Percentiles rank a stretch among this genome's conserved stretches.
Conservation (phyloP, 2,888 invertebrate genomes). For the Zhuqinia jingwanae region DNA sequence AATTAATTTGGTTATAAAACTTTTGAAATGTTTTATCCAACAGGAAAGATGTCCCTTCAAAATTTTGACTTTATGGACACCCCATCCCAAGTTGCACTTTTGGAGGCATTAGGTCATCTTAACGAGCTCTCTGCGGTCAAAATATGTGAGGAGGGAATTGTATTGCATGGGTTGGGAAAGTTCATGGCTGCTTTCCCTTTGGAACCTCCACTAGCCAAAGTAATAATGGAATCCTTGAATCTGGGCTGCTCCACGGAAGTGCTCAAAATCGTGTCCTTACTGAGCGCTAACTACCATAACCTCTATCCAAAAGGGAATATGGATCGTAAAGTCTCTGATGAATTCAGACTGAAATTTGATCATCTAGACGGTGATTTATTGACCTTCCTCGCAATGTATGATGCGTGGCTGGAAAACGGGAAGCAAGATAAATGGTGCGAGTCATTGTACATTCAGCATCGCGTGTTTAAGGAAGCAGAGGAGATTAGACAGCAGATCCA, state of each 20-base stretch:
- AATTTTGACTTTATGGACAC: slow-evolving; percentile 99
- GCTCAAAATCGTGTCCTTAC: slow-evolving; percentile 98
- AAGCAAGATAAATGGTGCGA: slow-evolving; percentile 99
- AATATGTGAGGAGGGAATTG: slow-evolving; percentile 72
- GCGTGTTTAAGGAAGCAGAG: slow-evolving; percentile 97
- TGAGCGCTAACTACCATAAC: slow-evolving; percentile 86
- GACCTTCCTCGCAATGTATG: slow-evolving; percentile 98
- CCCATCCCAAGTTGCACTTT: slow-evolving; percentile 97
- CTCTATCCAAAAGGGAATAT: too few relatives aligned
- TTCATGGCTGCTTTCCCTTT: slow-evolving; percentile 99
- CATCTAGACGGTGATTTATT: slow-evolving; percentile 96
- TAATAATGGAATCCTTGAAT: slow-evolving; percentile 99
- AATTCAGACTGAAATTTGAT: too few relatives aligned
- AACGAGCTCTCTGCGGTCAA: slow-evolving; percentile 97
- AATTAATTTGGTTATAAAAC: too few relatives aligned
- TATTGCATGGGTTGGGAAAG: slow-evolving; percentile 87
- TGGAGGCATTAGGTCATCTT: slow-evolving; percentile 97
- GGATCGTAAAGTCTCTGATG: too few relatives aligned
- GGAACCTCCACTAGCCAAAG: slow-evolving; percentile 90
- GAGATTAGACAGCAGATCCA: slow-evolving; percentile 98
- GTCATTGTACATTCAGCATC: slow-evolving; percentile 98
- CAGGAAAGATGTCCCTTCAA: too few relatives aligned
- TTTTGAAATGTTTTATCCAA: too few relatives aligned
- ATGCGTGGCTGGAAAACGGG: slow-evolving; percentile 99
- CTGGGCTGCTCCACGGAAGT: slow-evolving; percentile 98